Conservation (phyloP, 2,113 vertebrate genomes). For the Elephas maximus region DNA sequence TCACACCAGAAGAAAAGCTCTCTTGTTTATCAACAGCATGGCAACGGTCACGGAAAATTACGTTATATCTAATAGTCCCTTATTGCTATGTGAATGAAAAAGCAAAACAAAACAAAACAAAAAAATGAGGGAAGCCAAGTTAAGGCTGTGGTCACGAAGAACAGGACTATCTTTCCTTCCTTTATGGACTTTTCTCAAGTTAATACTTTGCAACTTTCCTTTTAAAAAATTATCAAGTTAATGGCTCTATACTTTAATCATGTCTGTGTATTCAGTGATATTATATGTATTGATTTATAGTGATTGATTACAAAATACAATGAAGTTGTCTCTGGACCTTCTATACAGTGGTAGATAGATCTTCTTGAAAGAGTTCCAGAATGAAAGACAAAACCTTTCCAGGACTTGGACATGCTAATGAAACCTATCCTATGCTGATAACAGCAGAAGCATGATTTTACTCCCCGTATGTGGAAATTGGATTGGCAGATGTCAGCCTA, state of each 20-base stretch:
- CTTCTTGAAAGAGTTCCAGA: background rate
- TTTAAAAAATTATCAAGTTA: slow-evolving; percentile 5
- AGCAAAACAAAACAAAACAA: background rate
- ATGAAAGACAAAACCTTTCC: background rate
- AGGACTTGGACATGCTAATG: background rate
- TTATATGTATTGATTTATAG: background rate
- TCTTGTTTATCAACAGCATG: background rate
- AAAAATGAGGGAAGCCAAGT: background rate
- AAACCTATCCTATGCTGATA: background rate
- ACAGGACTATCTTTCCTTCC: background rate
- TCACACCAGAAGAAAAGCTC: background rate
- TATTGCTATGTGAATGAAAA: background rate
- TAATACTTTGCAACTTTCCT: background rate
- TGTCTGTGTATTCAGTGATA: background rate
- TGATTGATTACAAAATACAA: background rate
- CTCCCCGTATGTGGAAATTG: background rate
- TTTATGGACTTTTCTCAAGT: background rate
- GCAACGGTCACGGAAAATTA: background rate
- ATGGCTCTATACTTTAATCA: background rate
- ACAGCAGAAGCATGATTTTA: background rate
- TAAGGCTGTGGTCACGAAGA: background rate
- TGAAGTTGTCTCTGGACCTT: background rate
- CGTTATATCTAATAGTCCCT: background rate
- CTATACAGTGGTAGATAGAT: slow-evolving; percentile 32
- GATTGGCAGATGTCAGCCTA: background rate